Conservation (phyloP, 2,797 vertebrate genomes). For the Macrochelys suwanniensis region DNA sequence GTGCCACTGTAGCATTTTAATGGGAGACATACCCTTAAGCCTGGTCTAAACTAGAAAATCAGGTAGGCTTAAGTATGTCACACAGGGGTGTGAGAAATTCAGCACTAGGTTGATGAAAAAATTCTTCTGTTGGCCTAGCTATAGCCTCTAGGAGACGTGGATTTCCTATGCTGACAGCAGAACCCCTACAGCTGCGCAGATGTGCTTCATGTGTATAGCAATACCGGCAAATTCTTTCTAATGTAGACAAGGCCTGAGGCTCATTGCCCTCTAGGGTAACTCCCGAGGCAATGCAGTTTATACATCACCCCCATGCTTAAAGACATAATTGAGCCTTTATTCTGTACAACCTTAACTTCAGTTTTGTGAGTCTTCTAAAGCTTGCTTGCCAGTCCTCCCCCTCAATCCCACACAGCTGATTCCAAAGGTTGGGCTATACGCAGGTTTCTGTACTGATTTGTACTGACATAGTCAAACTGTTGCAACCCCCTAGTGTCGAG, state of each 20-base stretch:
- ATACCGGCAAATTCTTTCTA: neutral
- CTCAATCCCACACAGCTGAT: neutral
- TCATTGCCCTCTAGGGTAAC: neutral
- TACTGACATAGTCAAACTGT: neutral
- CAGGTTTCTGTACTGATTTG: neutral
- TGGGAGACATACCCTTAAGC: neutral
- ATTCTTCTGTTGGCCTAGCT: neutral
- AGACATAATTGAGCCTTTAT: neutral
- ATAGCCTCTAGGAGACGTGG: neutral
- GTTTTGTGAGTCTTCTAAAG: neutral
- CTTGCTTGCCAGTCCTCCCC: fast-evolving
- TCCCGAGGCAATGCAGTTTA: neutral
- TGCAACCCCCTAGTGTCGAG: neutral
- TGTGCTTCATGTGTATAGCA: neutral
- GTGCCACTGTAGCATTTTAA: neutral
- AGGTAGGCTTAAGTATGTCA: neutral
- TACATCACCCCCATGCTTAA: neutral
- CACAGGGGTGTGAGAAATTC: neutral
- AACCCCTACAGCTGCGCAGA: neutral
- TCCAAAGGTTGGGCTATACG: neutral
- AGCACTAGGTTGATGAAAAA: neutral
- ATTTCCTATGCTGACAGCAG: neutral
- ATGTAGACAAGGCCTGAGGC: neutral
- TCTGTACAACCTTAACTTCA: neutral
- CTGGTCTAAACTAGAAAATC: neutral